Conservation (phyloP, 2,888 invertebrate genomes). For the Ornithoptera alexandrae region DNA sequence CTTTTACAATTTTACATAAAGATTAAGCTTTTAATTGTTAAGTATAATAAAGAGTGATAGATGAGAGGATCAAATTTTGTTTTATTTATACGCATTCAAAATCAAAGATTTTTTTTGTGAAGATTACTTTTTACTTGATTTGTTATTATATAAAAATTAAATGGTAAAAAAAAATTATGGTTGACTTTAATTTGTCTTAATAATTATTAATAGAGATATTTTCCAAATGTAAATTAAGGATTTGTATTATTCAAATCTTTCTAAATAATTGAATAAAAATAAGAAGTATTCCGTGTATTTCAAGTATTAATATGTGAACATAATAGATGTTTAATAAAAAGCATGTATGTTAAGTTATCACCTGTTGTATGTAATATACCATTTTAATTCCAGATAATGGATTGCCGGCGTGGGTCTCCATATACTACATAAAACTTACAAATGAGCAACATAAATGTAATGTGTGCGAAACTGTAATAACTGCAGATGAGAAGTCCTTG, state of each 20-base stretch:
- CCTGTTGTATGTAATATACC: neutral
- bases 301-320: too few relatives aligned
- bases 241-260: too few relatives aligned
- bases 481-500: conserved; percentile 46
- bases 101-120: neutral
- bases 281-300: too few relatives aligned
- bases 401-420: conserved; percentile 62
- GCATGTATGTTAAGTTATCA: neutral
- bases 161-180: neutral
- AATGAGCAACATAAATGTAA: conserved; percentile 55
- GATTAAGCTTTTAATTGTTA: neutral
- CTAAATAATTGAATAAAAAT: too few relatives aligned
- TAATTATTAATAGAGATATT: too few relatives aligned
- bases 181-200: too few relatives aligned
- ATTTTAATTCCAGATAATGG: conserved; percentile 36
- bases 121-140: neutral
- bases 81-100: neutral
- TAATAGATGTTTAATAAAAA: neutral
- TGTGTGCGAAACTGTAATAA: conserved; percentile 53
- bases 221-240: too few relatives aligned
- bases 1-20: neutral
- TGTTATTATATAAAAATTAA: neutral
- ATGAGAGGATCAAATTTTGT: neutral
- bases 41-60: neutral
- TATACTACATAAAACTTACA: conserved; percentile 53